Percentiles rank a stretch among this genome's conserved stretches.
phyloP scores from a whole-genome alignment of 2,797 vertebrate species.

The Accipiter superciliosus region DNA sequence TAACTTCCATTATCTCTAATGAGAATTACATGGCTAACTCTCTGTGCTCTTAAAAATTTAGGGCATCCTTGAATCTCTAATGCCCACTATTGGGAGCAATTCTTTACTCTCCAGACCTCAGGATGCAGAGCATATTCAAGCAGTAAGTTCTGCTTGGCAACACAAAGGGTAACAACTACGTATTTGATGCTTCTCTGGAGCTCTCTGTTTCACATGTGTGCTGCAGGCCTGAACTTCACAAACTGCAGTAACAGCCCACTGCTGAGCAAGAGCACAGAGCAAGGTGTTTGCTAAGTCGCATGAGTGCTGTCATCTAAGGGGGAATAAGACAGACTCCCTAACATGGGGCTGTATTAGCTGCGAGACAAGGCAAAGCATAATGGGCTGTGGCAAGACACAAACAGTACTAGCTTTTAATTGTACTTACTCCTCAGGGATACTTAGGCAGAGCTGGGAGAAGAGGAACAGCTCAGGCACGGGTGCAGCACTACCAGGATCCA shows the following conservation, averaged over 20 bases:
- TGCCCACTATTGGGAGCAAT: background rate
- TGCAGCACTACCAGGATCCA: background rate
- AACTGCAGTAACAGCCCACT: background rate
- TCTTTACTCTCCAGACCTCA: background rate
- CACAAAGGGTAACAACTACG: background rate
- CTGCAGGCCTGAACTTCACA: background rate
- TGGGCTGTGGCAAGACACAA: background rate
- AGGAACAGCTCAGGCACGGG: accelerated
- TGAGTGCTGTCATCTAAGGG: background rate
- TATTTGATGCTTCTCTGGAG: background rate
- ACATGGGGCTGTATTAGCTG: background rate
- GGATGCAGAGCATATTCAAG: background rate
- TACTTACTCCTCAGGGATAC: background rate
- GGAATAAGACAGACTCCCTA: background rate
- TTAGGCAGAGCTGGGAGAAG: background rate
- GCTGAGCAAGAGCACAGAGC: background rate
- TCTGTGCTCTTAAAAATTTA: background rate
- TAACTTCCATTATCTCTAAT: background rate
- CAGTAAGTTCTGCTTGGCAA: background rate
- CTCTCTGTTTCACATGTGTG: background rate
- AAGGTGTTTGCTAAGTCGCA: background rate
- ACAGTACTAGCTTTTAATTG: background rate
- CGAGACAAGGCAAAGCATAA: background rate
- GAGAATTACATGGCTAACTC: background rate
- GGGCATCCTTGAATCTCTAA: background rate